Base-by-base conservation (phyloP, 1,140 invertebrate genomes). In the Hermetia illucens region DNA sequence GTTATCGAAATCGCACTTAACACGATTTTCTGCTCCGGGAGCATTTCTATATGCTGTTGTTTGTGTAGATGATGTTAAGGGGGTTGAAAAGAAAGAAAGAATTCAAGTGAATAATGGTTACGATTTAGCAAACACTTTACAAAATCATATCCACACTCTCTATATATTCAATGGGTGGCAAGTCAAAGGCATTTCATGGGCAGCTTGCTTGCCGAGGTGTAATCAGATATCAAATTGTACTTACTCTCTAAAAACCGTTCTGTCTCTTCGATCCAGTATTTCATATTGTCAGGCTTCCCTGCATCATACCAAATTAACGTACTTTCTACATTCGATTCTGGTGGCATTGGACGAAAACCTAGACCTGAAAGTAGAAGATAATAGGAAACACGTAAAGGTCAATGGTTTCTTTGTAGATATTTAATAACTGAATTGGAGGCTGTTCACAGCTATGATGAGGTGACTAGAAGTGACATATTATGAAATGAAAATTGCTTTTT, bases 221-320 rank as follows among this genome's bases (percentile, higher is more conserved):
- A n/a, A 10, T 9, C 9, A 27, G 25, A n/a, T 9, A 9, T 27
- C 25, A n/a, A 27, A n/a, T n/a, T n/a, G n/a, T 6, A 36, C 8
- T 66, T 67, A 87, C 82, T 67, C 50, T 75, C 61, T 41, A 87
- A 65, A 54, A 82, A 86, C 22, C 63, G 62, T 41, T 79, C 73
- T 40, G 89, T 69, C 58, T 79, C 75, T 22, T 70, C 65, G 36
- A 76, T 74, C 87, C 87, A 92, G 46, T 79, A 73, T 44, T 77
- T 68, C 54, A 76, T 80, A 50, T 85, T 87, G 34, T 80, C 77
- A 51, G 75, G 67, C 46, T 85, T 78, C 43, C 74, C 77, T 44
- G 78, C 75, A 61, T 79, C 79, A 69, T 91, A 93, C 79, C 88
- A 89, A 57, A 97, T 88, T 38, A 96, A 71, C 33, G 91, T 93